phyloP scores from a whole-genome alignment of 2,797 vertebrate genomes.

The Phrynocephalus forsythii region DNA sequence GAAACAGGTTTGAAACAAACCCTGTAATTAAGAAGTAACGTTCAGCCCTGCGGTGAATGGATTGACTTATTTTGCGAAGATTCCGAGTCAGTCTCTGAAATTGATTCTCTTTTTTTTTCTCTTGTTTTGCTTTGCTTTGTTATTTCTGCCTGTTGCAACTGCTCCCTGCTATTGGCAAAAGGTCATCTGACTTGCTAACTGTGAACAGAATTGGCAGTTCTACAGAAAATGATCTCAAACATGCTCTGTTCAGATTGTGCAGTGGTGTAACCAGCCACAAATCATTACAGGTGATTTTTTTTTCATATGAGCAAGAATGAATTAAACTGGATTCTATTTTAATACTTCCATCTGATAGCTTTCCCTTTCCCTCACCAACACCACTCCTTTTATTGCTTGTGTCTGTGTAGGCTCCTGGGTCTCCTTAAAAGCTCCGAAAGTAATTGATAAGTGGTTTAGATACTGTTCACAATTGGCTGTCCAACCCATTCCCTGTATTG shows the following conservation, averaged over 20 bases:
- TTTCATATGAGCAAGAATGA: neutral
- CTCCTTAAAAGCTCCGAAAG: neutral
- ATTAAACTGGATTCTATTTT: neutral
- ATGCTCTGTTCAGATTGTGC: neutral
- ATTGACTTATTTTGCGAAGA: neutral
- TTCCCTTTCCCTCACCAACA: neutral
- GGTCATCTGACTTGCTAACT: conserved; percentile 5
- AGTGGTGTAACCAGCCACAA: neutral
- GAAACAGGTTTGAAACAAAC: neutral
- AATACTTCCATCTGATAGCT: neutral
- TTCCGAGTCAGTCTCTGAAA: neutral
- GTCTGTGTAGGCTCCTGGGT: neutral
- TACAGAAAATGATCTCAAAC: neutral
- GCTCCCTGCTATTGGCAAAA: conserved; percentile 14
- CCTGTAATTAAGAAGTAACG: neutral
- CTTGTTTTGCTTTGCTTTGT: neutral
- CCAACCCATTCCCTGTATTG: neutral
- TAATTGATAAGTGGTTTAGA: neutral
- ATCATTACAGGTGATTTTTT: neutral
- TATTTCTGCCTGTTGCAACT: neutral
- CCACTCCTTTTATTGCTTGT: neutral
- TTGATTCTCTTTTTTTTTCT: conserved; percentile 1
- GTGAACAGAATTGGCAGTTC: conserved; percentile 17
- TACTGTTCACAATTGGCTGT: neutral
- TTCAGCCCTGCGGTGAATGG: neutral